A percentile compares a stretch with the other conserved stretches of the same genome.
These are phyloP conservation scores for Chloroceryle inda DNA, from an alignment of 2,797 vertebrate species.

Conservation along the genomic window DNA sequence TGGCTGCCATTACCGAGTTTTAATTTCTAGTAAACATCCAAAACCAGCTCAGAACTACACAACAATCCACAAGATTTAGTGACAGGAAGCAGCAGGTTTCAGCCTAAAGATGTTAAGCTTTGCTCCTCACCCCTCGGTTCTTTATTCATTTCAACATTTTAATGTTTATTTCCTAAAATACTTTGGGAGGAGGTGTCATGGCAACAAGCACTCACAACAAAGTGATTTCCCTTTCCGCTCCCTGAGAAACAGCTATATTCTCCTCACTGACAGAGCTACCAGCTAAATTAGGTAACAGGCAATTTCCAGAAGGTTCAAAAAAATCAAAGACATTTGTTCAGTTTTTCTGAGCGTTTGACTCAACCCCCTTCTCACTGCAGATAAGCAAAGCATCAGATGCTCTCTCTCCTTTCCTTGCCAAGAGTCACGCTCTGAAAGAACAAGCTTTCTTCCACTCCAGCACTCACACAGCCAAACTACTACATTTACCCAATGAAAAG, in stretches of 20 bases:
- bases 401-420: neutral
- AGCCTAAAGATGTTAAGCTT: neutral
- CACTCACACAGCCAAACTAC: neutral
- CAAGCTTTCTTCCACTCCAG: neutral
- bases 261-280: neutral
- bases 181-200: neutral
- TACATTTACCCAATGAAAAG: neutral
- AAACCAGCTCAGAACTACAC: neutral
- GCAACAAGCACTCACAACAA: neutral
- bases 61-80: neutral
- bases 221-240: neutral
- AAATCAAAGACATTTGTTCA: neutral
- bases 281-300: neutral
- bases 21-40: neutral
- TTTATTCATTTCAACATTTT: neutral
- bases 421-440: neutral
- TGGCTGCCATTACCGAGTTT: neutral
- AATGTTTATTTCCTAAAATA: neutral
- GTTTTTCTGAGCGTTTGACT: neutral
- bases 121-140: neutral
- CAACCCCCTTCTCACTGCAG: neutral
- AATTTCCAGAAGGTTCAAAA: neutral
- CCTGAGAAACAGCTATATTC: neutral
- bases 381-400: neutral
- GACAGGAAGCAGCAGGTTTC: neutral